Evolutionary conservation across 2,797 vertebrate genomes (phyloP).

Genomic region (Pipistrellus pipistrellus): DNA sequence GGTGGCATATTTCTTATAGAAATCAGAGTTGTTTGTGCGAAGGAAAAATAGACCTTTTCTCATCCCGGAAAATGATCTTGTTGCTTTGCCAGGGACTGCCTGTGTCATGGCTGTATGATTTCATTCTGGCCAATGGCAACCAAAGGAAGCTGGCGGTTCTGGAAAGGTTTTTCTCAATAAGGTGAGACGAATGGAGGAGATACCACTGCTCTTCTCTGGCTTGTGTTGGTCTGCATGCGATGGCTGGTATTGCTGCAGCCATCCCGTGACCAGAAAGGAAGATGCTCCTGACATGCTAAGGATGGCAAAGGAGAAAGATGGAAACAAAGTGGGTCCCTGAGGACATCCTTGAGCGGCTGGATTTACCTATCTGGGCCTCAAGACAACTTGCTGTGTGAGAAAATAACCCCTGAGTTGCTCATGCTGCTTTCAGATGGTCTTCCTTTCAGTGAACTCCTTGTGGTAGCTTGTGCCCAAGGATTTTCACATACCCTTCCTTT

Average conservation of each 20-base stretch:
- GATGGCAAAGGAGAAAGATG: neutral
- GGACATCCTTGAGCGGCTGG: neutral
- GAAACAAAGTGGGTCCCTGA: neutral
- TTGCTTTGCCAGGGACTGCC: neutral
- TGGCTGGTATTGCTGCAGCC: neutral
- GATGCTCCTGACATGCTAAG: neutral
- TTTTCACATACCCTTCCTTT: neutral
- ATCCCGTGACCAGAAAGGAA: neutral
- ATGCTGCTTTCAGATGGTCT: neutral
- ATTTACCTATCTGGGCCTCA: neutral
- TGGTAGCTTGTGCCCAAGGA: neutral
- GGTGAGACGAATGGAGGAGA: neutral
- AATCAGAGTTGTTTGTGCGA: conserved; percentile 12
- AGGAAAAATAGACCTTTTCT: conserved; percentile 1
- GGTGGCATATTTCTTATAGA: neutral
- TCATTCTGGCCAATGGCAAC: neutral
- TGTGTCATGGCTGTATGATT: neutral
- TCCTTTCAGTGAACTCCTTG: conserved; percentile 25
- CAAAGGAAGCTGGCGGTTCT: neutral
- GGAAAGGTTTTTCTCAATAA: conserved; percentile 34
- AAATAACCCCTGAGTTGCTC: neutral
- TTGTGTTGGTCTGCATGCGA: neutral
- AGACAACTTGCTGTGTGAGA: neutral
- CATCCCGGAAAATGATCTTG: neutral
- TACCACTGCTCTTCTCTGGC: neutral